Evolutionary conservation across 2,113 vertebrate genomes (phyloP).

Genomic region (Pachyramphus minor): DNA sequence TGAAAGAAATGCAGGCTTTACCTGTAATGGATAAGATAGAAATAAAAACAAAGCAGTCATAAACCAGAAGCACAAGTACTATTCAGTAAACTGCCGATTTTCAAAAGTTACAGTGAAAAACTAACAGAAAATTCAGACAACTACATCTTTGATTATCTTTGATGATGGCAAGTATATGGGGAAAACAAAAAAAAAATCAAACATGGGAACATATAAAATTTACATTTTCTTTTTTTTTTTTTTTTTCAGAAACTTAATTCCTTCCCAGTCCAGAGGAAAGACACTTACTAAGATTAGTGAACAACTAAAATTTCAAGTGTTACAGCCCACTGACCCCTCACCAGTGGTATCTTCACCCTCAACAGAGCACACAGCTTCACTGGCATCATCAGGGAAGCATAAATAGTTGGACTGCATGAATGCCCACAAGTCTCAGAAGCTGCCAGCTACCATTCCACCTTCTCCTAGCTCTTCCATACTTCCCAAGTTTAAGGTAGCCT

Average conservation of each 20-base stretch:
- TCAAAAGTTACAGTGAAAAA: neutral
- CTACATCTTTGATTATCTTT: neutral
- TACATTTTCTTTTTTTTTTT: neutral
- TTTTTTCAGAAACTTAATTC: neutral
- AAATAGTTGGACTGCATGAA: neutral
- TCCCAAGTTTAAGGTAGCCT: neutral
- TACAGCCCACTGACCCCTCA: neutral
- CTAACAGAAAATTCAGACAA: neutral
- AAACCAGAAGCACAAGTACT: neutral
- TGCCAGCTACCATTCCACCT: neutral
- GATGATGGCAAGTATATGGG: neutral
- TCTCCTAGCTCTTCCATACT: neutral
- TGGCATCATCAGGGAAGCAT: neutral
- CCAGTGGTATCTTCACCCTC: neutral
- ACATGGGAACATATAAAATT: neutral
- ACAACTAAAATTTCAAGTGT: neutral
- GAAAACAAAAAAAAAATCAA: neutral
- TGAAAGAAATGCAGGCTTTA: conserved; percentile 98
- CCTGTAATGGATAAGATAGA: conserved; percentile 69
- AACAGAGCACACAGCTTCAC: neutral
- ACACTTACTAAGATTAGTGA: neutral
- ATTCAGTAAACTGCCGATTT: neutral
- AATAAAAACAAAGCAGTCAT: neutral
- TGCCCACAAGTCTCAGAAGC: neutral
- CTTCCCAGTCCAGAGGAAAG: neutral